A percentile compares a stretch with the other conserved stretches of the same genome.
Conservation (phyloP, 2,888 invertebrate species). For the Glaucopsyche alexis region DNA sequence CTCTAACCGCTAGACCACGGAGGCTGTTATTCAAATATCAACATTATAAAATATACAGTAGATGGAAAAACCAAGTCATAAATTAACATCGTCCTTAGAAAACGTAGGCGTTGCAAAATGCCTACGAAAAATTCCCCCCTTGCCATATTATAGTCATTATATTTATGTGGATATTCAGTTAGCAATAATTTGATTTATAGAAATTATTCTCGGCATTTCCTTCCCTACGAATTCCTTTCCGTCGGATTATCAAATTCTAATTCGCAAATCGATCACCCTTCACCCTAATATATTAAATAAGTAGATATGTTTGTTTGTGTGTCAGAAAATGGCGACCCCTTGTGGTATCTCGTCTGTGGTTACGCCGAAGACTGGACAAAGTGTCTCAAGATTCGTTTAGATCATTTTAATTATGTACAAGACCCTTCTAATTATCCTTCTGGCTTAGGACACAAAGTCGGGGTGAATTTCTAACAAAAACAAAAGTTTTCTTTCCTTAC, state of each 20-base stretch:
- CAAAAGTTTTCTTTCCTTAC: constrained; percentile 1
- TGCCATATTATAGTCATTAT: neutral
- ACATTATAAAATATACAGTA: neutral
- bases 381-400: constrained; percentile 17
- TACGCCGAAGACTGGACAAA: neutral
- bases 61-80: too few relatives aligned
- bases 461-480: constrained; percentile 6
- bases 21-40: too few relatives aligned
- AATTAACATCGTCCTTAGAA: too few relatives aligned
- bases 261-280: constrained; percentile 64
- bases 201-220: constrained; percentile 33
- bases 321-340: constrained; percentile 8
- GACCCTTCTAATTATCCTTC: constrained; percentile 8
- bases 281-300: constrained; percentile 40
- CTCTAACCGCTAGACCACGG: too few relatives aligned
- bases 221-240: constrained; percentile 49
- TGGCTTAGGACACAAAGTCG: constrained; percentile 12
- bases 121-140: neutral
- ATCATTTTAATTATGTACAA: constrained; percentile 15
- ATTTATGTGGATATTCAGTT: constrained; percentile 7
- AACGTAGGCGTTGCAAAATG: neutral
- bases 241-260: constrained; percentile 58
- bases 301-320: constrained; percentile 26
- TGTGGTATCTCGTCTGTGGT: constrained; percentile 22
- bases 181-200: constrained; percentile 30